Conservation (phyloP, 2,888 invertebrate genomes). For the Chrysolina americana region DNA sequence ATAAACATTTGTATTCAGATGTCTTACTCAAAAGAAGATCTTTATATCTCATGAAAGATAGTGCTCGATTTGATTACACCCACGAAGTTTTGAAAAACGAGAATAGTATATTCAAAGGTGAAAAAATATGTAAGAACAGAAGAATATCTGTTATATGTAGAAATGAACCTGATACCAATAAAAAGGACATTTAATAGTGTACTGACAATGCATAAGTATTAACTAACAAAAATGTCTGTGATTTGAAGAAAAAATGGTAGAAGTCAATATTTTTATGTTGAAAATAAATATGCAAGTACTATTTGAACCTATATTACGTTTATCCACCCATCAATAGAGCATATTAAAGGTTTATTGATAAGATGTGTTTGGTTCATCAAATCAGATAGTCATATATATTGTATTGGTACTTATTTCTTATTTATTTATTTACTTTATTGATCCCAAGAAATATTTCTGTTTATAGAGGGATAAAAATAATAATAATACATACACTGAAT, state of each 20-base stretch:
- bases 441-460: too few relatives aligned
- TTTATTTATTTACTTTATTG: too few relatives aligned
- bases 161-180: conserved; percentile 73
- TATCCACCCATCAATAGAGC: too few relatives aligned
- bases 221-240: conserved; percentile 5
- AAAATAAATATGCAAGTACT: too few relatives aligned
- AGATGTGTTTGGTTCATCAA: too few relatives aligned
- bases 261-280: not conserved
- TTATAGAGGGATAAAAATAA: too few relatives aligned
- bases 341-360: too few relatives aligned
- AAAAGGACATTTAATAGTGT: conserved; percentile 42
- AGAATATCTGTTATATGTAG: conserved; percentile 88
- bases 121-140: conserved; percentile 75
- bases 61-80: conserved; percentile 88
- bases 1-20: conserved; percentile 78
- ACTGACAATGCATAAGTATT: conserved; percentile 2
- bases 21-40: conserved; percentile 84
- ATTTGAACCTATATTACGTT: too few relatives aligned
- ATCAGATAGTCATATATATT: too few relatives aligned
- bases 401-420: too few relatives aligned
- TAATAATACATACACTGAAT: too few relatives aligned
- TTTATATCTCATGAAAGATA: conserved; percentile 91
- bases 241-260: conserved; percentile 5
- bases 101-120: conserved; percentile 77
- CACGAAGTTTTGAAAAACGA: conserved; percentile 88